Percentiles rank a stretch among this genome's conserved stretches.
phyloP scores from a whole-genome alignment of 2,113 vertebrate species.

The Nettapus auritus region DNA sequence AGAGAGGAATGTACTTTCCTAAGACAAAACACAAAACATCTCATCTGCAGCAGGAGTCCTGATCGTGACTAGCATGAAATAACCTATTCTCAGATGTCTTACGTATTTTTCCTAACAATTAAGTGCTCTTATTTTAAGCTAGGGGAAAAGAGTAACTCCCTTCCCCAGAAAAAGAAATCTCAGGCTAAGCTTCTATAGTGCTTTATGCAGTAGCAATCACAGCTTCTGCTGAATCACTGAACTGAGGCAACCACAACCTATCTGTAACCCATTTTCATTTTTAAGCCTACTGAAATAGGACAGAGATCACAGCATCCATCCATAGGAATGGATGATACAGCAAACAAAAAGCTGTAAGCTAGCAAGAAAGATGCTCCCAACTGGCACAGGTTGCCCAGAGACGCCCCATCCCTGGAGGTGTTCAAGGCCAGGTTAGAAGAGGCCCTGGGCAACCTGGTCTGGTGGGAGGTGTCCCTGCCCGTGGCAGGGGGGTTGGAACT shows the following conservation, averaged over 20 bases:
- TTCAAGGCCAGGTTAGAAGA: no score
- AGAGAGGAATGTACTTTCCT: background rate
- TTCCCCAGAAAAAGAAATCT: background rate
- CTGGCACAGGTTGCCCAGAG: no score
- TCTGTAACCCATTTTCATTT: background rate
- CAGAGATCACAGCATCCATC: background rate
- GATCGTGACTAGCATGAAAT: background rate
- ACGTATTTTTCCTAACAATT: background rate
- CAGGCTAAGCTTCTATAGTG: background rate
- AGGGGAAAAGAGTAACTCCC: background rate
- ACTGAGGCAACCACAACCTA: background rate
- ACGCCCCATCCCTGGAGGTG: no score
- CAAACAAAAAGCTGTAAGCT: background rate
- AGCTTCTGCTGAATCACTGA: background rate
- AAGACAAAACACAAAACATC: background rate
- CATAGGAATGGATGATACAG: background rate
- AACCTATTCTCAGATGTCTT: background rate
- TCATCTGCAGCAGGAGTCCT: background rate
- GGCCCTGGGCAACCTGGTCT: no score
- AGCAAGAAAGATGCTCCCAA: background rate
- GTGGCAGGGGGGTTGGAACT: no score
- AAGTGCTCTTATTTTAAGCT: background rate
- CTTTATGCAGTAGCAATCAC: background rate
- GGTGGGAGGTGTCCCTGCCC: no score
- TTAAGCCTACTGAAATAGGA: background rate